These are phyloP conservation scores for Thaumetopoea pityocampa DNA, from an alignment of 1,140 invertebrate genomes.

Conservation along the genomic window DNA sequence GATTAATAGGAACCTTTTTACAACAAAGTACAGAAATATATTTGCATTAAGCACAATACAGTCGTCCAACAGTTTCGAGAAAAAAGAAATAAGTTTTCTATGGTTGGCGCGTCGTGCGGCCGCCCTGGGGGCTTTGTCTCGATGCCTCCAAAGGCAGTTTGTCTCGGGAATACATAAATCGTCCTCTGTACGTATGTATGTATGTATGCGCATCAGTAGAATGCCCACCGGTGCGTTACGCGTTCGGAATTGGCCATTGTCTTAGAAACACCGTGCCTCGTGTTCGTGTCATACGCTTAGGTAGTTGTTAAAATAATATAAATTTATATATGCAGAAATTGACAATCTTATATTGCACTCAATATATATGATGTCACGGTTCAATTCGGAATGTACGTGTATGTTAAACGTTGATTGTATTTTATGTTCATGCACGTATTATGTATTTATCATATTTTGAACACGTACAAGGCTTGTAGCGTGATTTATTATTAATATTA, in stretches of 20 bases:
- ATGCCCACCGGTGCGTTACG: conserved; percentile 23
- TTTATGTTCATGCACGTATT: too few species aligned
- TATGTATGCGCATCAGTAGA: conserved; percentile 28
- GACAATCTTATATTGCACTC: conserved; percentile 5
- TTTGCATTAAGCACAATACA: conserved; percentile 9
- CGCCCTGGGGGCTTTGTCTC: conserved; percentile 39
- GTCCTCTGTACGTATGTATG: conserved; percentile 10
- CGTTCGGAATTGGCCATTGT: conserved; percentile 45
- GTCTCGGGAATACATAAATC: conserved; percentile 50
- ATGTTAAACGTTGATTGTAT: too few species aligned
- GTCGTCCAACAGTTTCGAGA: conserved; percentile 8
- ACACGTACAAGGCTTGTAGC: conserved; percentile 18
- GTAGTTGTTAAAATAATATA: conserved; percentile 2
- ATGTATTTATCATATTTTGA: conserved; percentile 28
- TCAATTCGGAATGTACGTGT: too few species aligned
- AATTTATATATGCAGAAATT: background rate
- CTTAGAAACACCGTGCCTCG: too few species aligned
- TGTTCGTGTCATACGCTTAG: conserved; percentile 22
- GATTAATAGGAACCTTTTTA: conserved; percentile 2
- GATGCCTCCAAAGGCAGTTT: conserved; percentile 51
- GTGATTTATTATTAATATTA: conserved; percentile 18
- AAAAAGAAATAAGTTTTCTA: conserved; percentile 36
- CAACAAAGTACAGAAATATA: conserved; percentile 1
- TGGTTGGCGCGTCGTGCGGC: conserved; percentile 36
- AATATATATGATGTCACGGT: too few species aligned